Evolutionary conservation across 2,888 invertebrate species (phyloP).

Genomic region (Homarus gammarus): DNA sequence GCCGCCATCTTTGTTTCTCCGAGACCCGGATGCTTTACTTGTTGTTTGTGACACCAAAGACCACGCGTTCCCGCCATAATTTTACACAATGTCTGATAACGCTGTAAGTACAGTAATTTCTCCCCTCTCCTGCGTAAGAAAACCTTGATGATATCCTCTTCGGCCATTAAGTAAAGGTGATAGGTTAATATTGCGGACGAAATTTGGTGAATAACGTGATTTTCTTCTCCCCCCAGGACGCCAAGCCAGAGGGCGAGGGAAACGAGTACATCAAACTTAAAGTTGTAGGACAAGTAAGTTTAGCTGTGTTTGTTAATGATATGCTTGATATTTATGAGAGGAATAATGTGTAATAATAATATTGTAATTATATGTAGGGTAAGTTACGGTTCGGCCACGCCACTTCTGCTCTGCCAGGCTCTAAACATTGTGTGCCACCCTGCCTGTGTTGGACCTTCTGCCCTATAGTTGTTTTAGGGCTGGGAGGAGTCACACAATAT

Average conservation of each 20-base stretch:
- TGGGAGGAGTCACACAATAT: too few relatives aligned
- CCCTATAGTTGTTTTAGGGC: too few relatives aligned
- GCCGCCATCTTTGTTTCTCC: conserved; percentile 47
- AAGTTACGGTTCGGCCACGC: too few relatives aligned
- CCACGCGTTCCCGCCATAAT: conserved; percentile 58
- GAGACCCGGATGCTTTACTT: conserved; percentile 39
- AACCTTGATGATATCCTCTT: not conserved
- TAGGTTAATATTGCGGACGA: not conserved
- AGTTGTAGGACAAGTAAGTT: conserved; percentile 83
- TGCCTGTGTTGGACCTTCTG: too few relatives aligned
- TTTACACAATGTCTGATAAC: conserved; percentile 66
- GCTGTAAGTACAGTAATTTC: conserved; percentile 62
- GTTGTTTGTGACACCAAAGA: conserved; percentile 38
- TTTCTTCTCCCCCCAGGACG: conserved; percentile 62
- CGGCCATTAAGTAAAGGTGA: not conserved
- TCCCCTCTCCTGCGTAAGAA: not conserved
- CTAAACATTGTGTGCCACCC: too few relatives aligned
- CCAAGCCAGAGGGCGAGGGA: conserved; percentile 76
- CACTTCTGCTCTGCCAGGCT: too few relatives aligned
- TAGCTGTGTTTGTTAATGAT: too few relatives aligned
- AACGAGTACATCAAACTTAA: conserved; percentile 85
- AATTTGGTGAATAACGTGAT: not conserved
- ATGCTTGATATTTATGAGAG: too few relatives aligned
- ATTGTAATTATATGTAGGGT: too few relatives aligned
- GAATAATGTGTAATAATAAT: too few relatives aligned